Conservation (phyloP, 2,797 vertebrate species). For the Gambelia wislizenii region DNA sequence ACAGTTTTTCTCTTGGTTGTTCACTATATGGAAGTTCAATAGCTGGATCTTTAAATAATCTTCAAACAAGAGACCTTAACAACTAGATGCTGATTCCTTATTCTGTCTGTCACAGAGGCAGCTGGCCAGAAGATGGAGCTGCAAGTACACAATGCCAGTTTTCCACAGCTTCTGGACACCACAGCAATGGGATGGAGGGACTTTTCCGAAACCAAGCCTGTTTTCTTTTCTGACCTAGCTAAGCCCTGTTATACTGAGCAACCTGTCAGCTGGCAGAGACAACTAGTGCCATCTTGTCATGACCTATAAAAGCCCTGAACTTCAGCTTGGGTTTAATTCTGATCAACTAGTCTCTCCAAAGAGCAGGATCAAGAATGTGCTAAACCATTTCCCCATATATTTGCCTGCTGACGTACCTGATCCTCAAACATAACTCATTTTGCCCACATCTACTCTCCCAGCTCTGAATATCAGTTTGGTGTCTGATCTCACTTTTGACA, state of each 20-base stretch:
- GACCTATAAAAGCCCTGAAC: background rate
- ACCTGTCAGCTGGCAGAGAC: background rate
- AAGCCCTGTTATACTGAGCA: background rate
- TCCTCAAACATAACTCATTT: too few species aligned
- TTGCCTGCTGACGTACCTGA: background rate
- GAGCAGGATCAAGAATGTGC: background rate
- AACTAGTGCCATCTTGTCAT: background rate
- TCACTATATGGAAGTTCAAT: background rate
- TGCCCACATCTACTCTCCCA: background rate
- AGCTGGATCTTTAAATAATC: background rate
- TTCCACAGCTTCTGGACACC: background rate
- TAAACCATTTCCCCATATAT: background rate
- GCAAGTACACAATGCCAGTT: constrained; percentile 9
- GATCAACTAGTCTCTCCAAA: background rate
- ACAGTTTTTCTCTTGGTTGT: background rate
- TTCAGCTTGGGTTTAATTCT: background rate
- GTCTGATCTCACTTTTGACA: background rate
- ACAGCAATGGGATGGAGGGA: background rate
- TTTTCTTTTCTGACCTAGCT: background rate
- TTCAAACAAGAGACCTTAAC: background rate
- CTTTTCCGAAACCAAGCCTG: background rate
- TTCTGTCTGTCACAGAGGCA: constrained; percentile 6
- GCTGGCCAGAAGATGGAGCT: constrained; percentile 43
- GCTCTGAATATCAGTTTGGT: background rate
- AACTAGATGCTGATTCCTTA: background rate